Evolutionary conservation across 2,888 invertebrate species (phyloP), one percentile per base, ranked within the genome.

Genomic region (Drosophila melanosoma): DNA sequence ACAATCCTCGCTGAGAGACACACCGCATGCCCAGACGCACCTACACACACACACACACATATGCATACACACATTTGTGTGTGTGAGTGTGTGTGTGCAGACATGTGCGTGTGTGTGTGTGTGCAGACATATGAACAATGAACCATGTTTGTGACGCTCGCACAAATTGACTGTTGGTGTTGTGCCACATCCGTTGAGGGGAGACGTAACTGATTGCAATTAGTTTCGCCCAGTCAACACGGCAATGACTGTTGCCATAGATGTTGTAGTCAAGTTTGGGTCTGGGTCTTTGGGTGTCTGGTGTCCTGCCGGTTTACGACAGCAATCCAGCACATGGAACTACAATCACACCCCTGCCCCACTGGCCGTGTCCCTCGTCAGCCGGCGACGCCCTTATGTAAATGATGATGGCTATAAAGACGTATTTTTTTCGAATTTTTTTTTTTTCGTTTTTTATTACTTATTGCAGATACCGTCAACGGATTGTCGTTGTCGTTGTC

Each of bases 131-230:
- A 51, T n/a, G 42, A 48, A 42, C 23, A 60, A 11, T 12, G 33
- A 51, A 52, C 61, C 36, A 12, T 45, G 65, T 57, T 66, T 56
- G 67, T 69, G 66, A 63, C 54, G 69, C 49, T 58, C 65, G 54
- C 48, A 64, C 65, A 67, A 73, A 82, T 83, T 83, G 81, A 72
- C 83, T 78, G 83, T 65, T 82, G 79, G 69, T 77, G 82, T 68
- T 79, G 69, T 52, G 79, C 74, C 80, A 82, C 78, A 82, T 83
- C 84, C 83, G 80, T 53, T 72, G 26, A 67, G 65, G 73, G 86
- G 71, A 81, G 89, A 69, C 88, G 88, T 86, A 86, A 81, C 87
- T 83, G 89, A 86, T 86, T 87, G 87, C 87, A 87, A 87, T 89
- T 87, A 87, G 89, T 87, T 89, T 83, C 75, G 82, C 86, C 72